Conservation (phyloP, 1,140 invertebrate species). For the Homalodisca vitripennis region DNA sequence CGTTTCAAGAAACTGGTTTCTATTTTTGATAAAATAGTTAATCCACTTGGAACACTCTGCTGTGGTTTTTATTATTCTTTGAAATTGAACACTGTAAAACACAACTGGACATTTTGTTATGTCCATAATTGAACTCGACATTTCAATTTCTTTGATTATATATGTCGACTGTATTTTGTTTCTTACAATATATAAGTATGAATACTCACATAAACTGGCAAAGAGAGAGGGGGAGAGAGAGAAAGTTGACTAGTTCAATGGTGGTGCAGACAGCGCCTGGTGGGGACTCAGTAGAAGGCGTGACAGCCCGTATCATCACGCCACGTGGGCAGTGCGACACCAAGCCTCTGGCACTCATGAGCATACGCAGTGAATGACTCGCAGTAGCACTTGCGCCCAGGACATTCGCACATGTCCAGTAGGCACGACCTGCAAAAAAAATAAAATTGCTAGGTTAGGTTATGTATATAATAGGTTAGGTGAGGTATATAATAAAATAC, state of each 20-base stretch:
- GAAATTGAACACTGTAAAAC: not conserved
- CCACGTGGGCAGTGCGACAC: slow-evolving; percentile 67
- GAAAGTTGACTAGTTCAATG: slow-evolving; percentile 37
- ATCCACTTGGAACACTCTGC: not conserved
- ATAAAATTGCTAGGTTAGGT: no score
- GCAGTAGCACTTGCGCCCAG: slow-evolving; percentile 77
- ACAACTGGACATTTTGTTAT: not conserved
- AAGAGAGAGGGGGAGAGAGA: slow-evolving; percentile 29
- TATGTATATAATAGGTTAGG: no score
- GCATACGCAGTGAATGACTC: slow-evolving; percentile 87
- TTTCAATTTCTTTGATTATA: not conserved
- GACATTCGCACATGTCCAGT: slow-evolving; percentile 89
- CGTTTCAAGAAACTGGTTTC: no score
- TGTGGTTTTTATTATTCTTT: not conserved
- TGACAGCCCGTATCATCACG: slow-evolving; percentile 59
- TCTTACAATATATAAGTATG: not conserved
- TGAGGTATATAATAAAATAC: no score
- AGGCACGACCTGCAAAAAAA: slow-evolving; percentile 70
- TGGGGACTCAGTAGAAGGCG: slow-evolving; percentile 36
- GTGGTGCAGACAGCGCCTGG: slow-evolving; percentile 42
- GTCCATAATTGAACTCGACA: not conserved
- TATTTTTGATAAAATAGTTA: no score
- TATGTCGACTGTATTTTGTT: no score
- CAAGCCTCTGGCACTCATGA: slow-evolving; percentile 76
- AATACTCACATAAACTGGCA: not conserved